Evolutionary conservation across 2,797 vertebrate genomes (phyloP), one percentile per base, ranked within the genome.

Genomic region (Sparidentex hasta): DNA sequence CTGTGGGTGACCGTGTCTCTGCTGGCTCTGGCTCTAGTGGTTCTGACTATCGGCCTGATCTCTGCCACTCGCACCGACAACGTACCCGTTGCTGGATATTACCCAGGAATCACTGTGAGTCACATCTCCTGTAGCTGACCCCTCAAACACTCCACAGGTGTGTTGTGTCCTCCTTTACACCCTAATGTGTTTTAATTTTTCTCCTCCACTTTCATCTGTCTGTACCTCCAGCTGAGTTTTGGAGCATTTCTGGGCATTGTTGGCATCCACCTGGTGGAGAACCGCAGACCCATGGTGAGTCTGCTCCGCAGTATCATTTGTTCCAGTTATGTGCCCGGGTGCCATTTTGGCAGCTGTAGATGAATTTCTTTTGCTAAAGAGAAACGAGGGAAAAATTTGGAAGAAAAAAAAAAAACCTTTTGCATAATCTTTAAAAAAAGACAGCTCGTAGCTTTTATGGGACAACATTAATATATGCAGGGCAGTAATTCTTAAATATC

Each of bases 261-360:
- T 80, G 98, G 97, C 65, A 95, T 99, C 85, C 91, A 97, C 87
- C 94, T 99, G 84, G 93, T 98, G 87, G 98, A 99, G 89, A 99
- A 99, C 78, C 96, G 98, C 86, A 95, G 95, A 68, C 97, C 98
- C 41, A 97, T 99, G 97, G 98, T 99, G 93, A 97, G 97, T 94
- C 83, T 63, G 14, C 5, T 12, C 61, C 14, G 25, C 41, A 47
- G 33, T 23, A 3, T 23, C 46, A 27, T 9, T 7, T 18, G 54
- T 59, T 52, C 46, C 0, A 5, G 27, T 41, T 2, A 48, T 74
- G 27, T 56, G 20, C 27, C 2, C 68, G 17, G 8, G 46, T 61
- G 16, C 21, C 43, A 12, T 41, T 67, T 62, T 38, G 29, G 17
- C 55, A 62, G 41, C 27, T 76, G 20, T 20, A 12, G 20, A 20